These are phyloP conservation scores for Gymnorhina tibicen DNA, from an alignment of 2,113 vertebrate genomes.

Conservation along the genomic window DNA sequence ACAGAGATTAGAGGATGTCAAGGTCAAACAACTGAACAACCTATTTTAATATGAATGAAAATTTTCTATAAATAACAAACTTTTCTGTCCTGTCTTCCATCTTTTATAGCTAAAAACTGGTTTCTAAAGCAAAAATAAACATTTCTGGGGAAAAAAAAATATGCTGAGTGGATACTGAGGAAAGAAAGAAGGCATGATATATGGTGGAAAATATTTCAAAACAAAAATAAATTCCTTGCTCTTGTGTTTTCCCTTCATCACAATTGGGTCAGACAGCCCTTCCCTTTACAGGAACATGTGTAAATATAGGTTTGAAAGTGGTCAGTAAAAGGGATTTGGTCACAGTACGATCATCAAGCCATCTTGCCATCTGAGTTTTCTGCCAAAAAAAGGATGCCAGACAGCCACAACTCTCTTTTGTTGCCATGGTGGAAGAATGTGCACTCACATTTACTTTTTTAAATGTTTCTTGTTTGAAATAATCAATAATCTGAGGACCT, in stretches of 20 bases:
- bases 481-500: neutral
- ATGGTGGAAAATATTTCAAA: neutral
- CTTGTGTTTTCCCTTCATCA: neutral
- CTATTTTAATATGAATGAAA: neutral
- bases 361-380: neutral
- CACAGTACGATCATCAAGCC: neutral
- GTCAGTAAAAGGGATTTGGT: neutral
- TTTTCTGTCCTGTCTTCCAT: neutral
- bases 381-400: neutral
- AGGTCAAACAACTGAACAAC: neutral
- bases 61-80: neutral
- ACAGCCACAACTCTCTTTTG: neutral
- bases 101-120: neutral
- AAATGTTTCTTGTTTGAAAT: neutral
- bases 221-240: neutral
- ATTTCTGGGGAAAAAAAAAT: accelerated
- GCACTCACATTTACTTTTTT: neutral
- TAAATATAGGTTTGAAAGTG: constrained; percentile 32
- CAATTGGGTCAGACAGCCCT: neutral
- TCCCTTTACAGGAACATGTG: constrained; percentile 10
- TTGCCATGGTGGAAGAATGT: neutral
- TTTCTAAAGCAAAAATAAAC: neutral
- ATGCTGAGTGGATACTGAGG: neutral
- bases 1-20: neutral
- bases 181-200: neutral